Conservation (phyloP, 2,797 vertebrate genomes). For the Scyliorhinus canicula region DNA sequence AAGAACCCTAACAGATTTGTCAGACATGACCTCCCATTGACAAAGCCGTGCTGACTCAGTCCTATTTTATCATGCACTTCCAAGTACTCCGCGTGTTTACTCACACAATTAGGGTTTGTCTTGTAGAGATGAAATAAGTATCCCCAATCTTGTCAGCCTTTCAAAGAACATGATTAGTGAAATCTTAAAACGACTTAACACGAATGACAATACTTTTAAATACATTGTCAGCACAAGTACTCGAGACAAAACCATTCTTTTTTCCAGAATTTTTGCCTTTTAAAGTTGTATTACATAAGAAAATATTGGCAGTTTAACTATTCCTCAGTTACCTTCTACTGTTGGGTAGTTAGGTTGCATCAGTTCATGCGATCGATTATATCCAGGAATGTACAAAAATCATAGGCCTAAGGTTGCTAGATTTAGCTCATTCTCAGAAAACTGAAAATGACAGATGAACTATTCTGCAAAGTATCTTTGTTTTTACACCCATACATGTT, state of each 20-base stretch:
- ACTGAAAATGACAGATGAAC: constrained; percentile 2
- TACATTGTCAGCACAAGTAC: neutral
- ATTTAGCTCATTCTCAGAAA: neutral
- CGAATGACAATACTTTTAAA: neutral
- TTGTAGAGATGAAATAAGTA: neutral
- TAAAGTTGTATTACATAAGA: neutral
- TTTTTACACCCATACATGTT: constrained; percentile 13
- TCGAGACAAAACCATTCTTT: neutral
- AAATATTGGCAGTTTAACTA: constrained; percentile 4
- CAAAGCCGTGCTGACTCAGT: too few species aligned
- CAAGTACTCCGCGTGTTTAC: too few species aligned
- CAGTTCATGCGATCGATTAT: neutral
- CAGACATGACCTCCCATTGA: too few species aligned
- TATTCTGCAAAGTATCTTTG: constrained; percentile 11
- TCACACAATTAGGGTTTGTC: neutral
- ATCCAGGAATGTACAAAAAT: neutral
- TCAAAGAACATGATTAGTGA: neutral
- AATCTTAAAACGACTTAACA: neutral
- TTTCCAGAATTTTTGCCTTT: neutral
- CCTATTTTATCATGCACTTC: too few species aligned
- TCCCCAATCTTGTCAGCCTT: neutral
- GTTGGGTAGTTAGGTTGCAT: neutral
- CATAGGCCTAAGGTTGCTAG: neutral
- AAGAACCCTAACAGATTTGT: too few species aligned
- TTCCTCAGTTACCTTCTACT: neutral